These are phyloP conservation scores for Neogobius melanostomus DNA, from an alignment of 2,113 vertebrate species.

Conservation along the genomic window DNA sequence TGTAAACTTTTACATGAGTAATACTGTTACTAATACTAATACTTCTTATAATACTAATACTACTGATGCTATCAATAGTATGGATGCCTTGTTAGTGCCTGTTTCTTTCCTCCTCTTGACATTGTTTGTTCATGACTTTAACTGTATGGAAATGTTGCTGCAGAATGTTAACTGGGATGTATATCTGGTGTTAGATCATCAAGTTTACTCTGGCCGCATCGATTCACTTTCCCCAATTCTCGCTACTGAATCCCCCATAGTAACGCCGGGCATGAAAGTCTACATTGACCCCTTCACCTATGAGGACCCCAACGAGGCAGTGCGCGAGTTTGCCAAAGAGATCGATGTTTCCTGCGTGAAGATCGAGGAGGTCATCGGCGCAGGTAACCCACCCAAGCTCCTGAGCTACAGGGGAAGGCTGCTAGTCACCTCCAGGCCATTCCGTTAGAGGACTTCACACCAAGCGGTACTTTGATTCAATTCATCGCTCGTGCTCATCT, in stretches of 20 bases:
- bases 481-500: constrained; percentile 71
- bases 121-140: background rate
- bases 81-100: background rate
- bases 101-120: background rate
- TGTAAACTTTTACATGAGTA: background rate
- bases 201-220: constrained; percentile 19
- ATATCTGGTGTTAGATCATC: constrained; percentile 3
- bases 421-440: constrained; percentile 82
- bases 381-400: constrained; percentile 87
- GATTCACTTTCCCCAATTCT: constrained; percentile 72
- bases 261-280: constrained; percentile 95
- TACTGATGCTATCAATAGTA: background rate
- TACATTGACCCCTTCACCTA: constrained; percentile 99
- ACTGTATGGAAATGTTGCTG: background rate
- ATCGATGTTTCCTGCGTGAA: constrained; percentile 98
- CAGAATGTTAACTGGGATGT: constrained; percentile 1
- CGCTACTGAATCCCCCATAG: constrained; percentile 82
- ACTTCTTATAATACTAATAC: background rate
- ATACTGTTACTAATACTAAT: background rate
- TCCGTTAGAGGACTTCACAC: constrained; percentile 83
- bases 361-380: constrained; percentile 99
- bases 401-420: constrained; percentile 80
- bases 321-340: constrained; percentile 97
- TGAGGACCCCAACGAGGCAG: constrained; percentile 95
- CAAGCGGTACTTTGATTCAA: constrained; percentile 82